Percentiles rank a stretch among this genome's conserved stretches.
Conservation (phyloP, 2,888 invertebrate species). For the Agonopterix subpropinquella region DNA sequence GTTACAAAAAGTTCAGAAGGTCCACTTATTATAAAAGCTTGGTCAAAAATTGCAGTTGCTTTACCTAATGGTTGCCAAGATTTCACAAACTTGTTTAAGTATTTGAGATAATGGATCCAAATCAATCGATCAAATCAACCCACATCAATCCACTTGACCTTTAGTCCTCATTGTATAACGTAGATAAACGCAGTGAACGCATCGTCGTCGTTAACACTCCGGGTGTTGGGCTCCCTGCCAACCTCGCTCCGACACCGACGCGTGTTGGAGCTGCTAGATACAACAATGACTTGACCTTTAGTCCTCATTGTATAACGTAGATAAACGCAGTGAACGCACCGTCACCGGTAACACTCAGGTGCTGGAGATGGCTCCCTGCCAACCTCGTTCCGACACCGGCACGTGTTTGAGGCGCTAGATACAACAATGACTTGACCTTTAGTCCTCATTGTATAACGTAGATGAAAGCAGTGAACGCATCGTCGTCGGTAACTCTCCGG, state of each 20-base stretch:
- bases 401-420: background rate
- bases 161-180: background rate
- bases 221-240: slow-evolving; percentile 4
- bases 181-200: background rate
- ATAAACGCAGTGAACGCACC: slow-evolving; percentile 1
- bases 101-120: background rate
- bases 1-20: background rate
- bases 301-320: background rate
- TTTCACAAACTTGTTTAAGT: background rate
- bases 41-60: background rate
- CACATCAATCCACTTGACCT: background rate
- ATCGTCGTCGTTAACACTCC: background rate
- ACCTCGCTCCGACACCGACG: slow-evolving; percentile 7
- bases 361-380: slow-evolving; percentile 4
- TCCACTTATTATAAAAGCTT: background rate
- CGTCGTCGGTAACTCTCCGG: background rate
- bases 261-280: slow-evolving; percentile 1
- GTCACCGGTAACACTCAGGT: background rate
- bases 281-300: background rate
- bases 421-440: background rate
- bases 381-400: slow-evolving; percentile 7
- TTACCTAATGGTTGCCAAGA: background rate
- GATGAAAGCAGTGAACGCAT: background rate
- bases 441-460: background rate
- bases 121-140: background rate